Evolutionary conservation across 2,113 vertebrate genomes (phyloP), one percentile per base, ranked within the genome.

Genomic region (Siniperca chuatsi): DNA sequence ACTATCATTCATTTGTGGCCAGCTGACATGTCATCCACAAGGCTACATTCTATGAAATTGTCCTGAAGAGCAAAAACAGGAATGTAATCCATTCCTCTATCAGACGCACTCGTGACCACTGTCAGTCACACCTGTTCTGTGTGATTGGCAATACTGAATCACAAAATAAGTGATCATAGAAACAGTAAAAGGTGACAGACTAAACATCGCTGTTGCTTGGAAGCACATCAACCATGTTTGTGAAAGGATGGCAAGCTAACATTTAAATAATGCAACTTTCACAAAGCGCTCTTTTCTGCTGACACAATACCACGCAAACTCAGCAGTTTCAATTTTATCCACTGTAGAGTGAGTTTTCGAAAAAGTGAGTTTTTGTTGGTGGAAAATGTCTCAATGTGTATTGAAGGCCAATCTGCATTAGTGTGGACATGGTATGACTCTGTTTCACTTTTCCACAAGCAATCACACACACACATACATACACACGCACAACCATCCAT

Each of bases 401-500:
- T 21, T 4, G 21, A 65, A 46, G n/a, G 11, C 8, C 13, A 58
- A 61, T 48, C 20, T 48, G 50, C 33, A 21, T 64, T 8, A 52
- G 48, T 55, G n/a, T 55, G 55, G 57, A 62, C n/a, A n/a, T 55
- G 58, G 54, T 72, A 16, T 61, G 35, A n/a, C 25, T 80, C 42
- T 75, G 15, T 65, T 18, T 61, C 60, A 15, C 50, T 79, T 44
- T 73, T 29, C 46, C n/a, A 81, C 25, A 50, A 40, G 35, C 33
- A 29, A 37, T 7, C 48, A 25, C 48, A 25, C 50, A 81, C 79
- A 52, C 73, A 83, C 20, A 61, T 57, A 44, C 46, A 40, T 33
- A 74, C n/a, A 76, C 55, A 78, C 64, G 69, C 75, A 57, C 44
- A 76, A 1, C 1, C 37, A 86, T 84, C 65, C 87, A 92, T 73